These are phyloP conservation scores for Salarias fasciatus DNA, from an alignment of 2,797 vertebrate genomes.

Conservation along the genomic window DNA sequence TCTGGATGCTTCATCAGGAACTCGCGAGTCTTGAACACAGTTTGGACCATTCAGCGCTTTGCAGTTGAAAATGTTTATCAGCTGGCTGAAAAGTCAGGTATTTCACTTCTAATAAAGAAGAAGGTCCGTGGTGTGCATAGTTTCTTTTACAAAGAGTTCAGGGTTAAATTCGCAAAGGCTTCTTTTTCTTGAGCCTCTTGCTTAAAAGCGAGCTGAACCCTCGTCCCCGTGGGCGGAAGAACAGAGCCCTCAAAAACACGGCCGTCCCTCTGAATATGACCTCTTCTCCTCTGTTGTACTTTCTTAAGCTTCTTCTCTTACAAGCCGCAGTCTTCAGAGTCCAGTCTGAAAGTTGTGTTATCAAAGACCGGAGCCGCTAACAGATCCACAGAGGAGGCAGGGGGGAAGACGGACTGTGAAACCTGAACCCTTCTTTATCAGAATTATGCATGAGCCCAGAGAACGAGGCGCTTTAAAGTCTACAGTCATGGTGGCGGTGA, in stretches of 20 bases:
- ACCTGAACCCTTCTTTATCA: constrained; percentile 55
- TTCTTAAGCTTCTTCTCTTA: constrained; percentile 35
- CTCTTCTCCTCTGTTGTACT: constrained; percentile 26
- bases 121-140: constrained; percentile 1
- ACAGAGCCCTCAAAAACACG: constrained; percentile 37
- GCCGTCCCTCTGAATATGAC: constrained; percentile 41
- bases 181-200: constrained; percentile 40
- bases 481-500: constrained; percentile 36
- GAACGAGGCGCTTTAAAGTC: constrained; percentile 50
- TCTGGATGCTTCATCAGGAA: too few species aligned
- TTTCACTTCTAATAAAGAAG: not conserved
- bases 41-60: too few species aligned
- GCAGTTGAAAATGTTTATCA: too few species aligned
- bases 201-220: constrained; percentile 29
- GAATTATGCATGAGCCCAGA: constrained; percentile 70
- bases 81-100: not conserved
- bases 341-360: constrained; percentile 50
- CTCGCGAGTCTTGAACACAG: too few species aligned
- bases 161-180: constrained; percentile 27
- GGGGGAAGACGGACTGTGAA: constrained; percentile 50
- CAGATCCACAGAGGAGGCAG: constrained; percentile 51
- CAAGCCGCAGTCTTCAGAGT: constrained; percentile 47
- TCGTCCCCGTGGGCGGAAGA: constrained; percentile 35
- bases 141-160: constrained; percentile 35
- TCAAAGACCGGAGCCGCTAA: constrained; percentile 51